A percentile compares a stretch with the other conserved stretches of the same genome.
Conservation (phyloP, 1,140 invertebrate genomes). For the Drosophila mauritiana region DNA sequence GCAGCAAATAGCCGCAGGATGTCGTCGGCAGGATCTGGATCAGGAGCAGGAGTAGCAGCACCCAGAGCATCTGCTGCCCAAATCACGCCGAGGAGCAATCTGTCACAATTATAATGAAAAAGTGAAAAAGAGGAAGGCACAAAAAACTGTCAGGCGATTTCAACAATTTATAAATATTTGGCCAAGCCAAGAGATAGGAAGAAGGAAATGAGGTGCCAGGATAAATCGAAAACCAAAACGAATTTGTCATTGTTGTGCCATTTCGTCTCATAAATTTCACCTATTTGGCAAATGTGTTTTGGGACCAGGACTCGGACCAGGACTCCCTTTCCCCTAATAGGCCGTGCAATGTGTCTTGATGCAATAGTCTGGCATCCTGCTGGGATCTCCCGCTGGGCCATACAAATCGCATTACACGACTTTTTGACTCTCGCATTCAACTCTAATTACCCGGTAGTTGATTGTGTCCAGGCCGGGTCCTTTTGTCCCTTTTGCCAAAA, state of each 20-base stretch:
- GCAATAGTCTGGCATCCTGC: slow-evolving; percentile 61
- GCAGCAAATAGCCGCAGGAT: slow-evolving; percentile 66
- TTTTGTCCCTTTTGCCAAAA: slow-evolving; percentile 24
- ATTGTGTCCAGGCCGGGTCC: slow-evolving; percentile 45
- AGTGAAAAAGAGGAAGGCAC: slow-evolving; percentile 9
- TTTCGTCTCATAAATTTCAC: slow-evolving; percentile 66
- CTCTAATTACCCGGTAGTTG: slow-evolving; percentile 81
- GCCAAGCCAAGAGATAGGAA: slow-evolving; percentile 32
- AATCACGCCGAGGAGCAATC: slow-evolving; percentile 56
- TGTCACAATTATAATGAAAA: slow-evolving; percentile 52
- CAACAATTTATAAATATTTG: slow-evolving; percentile 81
- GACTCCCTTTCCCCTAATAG: slow-evolving; percentile 48
- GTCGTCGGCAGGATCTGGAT: slow-evolving; percentile 13
- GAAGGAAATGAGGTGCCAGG: slow-evolving; percentile 55
- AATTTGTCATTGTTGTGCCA: slow-evolving; percentile 77
- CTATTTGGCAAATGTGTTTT: slow-evolving; percentile 29
- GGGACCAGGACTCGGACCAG: background rate
- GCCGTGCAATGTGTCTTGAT: slow-evolving; percentile 76
- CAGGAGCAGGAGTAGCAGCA: background rate
- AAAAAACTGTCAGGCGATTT: slow-evolving; percentile 49
- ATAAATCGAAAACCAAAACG: slow-evolving; percentile 72
- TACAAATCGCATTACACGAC: slow-evolving; percentile 82
- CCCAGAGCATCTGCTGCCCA: slow-evolving; percentile 34
- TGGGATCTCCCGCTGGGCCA: slow-evolving; percentile 68
- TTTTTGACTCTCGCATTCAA: slow-evolving; percentile 77